A percentile compares a stretch with the other conserved stretches of the same genome.
Evolutionary conservation across 2,888 invertebrate species (phyloP).

Genomic region (Polyommatus icarus): DNA sequence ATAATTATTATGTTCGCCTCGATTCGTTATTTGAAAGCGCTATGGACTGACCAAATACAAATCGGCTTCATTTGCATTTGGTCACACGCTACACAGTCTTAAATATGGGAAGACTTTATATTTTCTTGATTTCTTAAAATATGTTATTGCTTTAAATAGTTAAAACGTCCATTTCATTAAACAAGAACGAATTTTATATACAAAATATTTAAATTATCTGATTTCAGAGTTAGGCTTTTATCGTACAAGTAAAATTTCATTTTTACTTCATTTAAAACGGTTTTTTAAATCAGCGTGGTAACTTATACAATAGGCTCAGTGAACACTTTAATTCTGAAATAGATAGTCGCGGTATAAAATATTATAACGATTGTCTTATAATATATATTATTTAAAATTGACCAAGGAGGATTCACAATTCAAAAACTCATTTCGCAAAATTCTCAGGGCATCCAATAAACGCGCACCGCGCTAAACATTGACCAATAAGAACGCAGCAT

Average conservation of each 20-base stretch:
- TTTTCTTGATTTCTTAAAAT: neutral
- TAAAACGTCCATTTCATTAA: neutral
- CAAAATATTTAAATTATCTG: neutral
- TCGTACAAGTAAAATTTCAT: neutral
- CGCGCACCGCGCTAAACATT: too few relatives aligned
- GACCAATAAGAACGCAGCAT: too few relatives aligned
- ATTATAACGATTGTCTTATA: too few relatives aligned
- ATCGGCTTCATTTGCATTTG: neutral
- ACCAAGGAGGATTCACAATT: too few relatives aligned
- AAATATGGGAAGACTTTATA: neutral
- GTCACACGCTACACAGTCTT: neutral
- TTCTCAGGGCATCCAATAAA: too few relatives aligned
- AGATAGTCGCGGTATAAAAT: too few relatives aligned
- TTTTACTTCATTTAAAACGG: neutral
- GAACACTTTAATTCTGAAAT: too few relatives aligned
- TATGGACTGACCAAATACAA: constrained; percentile 4
- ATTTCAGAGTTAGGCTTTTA: neutral
- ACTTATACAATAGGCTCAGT: neutral
- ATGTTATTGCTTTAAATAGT: neutral
- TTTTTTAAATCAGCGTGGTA: neutral
- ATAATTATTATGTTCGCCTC: neutral
- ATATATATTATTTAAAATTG: too few relatives aligned
- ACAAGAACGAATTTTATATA: neutral
- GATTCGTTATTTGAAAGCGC: neutral
- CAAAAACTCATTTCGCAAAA: too few relatives aligned